Evolutionary conservation across 2,113 vertebrate genomes (phyloP).

Genomic region (Buteo buteo): DNA sequence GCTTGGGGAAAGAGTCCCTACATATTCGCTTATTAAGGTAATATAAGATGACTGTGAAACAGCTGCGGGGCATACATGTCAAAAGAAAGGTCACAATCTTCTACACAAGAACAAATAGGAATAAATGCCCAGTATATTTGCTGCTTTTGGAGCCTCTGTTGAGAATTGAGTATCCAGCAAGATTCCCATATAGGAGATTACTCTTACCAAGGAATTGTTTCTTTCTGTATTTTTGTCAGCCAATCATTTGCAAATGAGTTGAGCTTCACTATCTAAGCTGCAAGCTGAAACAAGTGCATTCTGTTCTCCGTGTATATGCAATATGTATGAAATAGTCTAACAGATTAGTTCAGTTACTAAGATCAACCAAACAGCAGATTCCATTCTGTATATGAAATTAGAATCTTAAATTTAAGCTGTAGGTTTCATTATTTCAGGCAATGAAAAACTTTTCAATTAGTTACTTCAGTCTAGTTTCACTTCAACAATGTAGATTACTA

Average conservation of each 20-base stretch:
- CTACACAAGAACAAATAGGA: neutral
- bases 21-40: neutral
- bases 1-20: neutral
- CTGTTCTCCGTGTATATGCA: neutral
- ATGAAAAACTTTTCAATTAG: neutral
- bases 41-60: neutral
- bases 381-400: neutral
- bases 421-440: neutral
- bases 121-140: neutral
- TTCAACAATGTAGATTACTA: neutral
- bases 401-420: neutral
- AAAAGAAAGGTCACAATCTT: neutral
- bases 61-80: neutral
- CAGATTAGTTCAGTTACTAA: neutral
- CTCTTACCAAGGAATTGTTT: neutral
- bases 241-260: neutral
- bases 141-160: neutral
- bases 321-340: neutral
- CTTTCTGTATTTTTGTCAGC: neutral
- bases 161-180: neutral
- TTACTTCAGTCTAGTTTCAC: neutral
- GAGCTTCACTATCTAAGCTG: neutral
- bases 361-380: neutral
- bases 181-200: neutral
- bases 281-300: neutral